Conservation (phyloP, 2,113 vertebrate species). For the Onychorhynchus coronatus region DNA sequence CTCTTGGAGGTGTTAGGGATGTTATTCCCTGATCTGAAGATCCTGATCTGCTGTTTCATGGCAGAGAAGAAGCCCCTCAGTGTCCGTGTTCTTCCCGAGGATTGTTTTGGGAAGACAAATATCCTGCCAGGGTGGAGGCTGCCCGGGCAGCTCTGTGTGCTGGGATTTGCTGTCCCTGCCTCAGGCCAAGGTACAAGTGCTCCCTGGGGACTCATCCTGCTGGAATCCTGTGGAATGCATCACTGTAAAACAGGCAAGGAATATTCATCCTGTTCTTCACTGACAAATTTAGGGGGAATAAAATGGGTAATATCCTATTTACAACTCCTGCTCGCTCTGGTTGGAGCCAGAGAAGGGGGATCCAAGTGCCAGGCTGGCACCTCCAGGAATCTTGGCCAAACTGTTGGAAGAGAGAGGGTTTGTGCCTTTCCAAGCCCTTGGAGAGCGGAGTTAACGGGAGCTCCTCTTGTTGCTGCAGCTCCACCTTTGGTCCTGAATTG, state of each 20-base stretch:
- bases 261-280: accelerated
- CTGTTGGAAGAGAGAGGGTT: neutral
- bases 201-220: neutral
- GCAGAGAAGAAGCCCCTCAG: neutral
- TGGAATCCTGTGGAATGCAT: neutral
- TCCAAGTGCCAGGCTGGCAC: neutral
- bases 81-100: neutral
- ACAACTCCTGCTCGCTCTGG: neutral
- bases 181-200: neutral
- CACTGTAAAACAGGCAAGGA: accelerated
- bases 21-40: neutral
- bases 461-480: neutral
- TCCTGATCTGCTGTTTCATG: neutral
- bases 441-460: accelerated
- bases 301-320: neutral
- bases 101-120: neutral
- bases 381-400: neutral
- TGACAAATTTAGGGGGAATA: neutral
- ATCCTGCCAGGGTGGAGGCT: neutral
- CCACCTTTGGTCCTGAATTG: accelerated
- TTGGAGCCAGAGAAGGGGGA: neutral
- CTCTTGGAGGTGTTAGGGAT: neutral
- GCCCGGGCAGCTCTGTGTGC: neutral
- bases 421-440: neutral
- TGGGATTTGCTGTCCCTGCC: neutral